Base-by-base conservation (phyloP, 2,888 invertebrate species). In the Pseudeuparius sepicola region DNA sequence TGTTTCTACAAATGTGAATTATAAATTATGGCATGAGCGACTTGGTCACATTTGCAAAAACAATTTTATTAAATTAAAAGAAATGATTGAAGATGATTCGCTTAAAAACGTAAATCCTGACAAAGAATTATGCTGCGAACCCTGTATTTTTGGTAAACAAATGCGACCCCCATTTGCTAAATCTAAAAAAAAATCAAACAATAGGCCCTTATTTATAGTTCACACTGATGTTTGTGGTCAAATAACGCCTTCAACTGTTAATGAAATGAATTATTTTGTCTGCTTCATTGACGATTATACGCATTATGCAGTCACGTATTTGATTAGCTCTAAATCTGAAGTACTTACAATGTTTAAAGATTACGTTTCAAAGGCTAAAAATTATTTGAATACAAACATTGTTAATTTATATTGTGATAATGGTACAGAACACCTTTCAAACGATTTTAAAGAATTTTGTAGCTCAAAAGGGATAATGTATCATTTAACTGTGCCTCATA, bases 401-500 rank as follows among this genome's bases (percentile, higher is more conserved):
- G 44, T 37, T 26, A 32, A 42, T 34, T 28, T 55, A 12, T 41
- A 41, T 36, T 40, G 31, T 28, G 41, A 39, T 28, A 43, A 42
- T 41, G 40, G 40, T 45, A n/a, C 35, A 29, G 41, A 43, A 17
- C 40, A 40, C 36, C 26, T 36, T 2, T 36, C 31, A 17, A 46
- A 40, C n/a, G 50, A 56, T 24, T 49, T 56, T 43, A 52, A 51
- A 35, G 41, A 44, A 9, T 55, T 33, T 45, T 58, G 52, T 47
- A 44, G 47, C 31, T 30, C 51, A 44, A 57, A 49, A 44, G 54
- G 54, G n/a, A 52, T 57, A 23, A 50, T 34, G 17, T 55, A 52
- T 46, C 53, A 59, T 51, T 53, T 57, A 31, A 60, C 60, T 36
- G 54, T 61, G 36, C 57, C 61, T 34, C 42, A 51, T 38, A 58